Base-by-base conservation (phyloP, 2,113 vertebrate species). In the Felis catus region DNA sequence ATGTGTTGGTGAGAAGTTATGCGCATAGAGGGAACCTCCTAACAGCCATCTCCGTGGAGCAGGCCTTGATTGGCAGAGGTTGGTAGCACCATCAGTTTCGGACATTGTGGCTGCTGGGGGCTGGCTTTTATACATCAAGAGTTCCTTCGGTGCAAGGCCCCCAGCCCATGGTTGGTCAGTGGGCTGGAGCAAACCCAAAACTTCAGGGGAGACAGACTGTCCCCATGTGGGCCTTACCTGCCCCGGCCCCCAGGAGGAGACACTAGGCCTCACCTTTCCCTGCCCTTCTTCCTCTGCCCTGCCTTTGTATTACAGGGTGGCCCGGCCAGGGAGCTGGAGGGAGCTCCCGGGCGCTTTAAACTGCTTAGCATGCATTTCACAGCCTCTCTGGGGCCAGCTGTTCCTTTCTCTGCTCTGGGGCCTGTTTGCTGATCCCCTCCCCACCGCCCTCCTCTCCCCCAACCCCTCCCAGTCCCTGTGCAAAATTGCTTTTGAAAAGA, bases 401-500 rank as follows among this genome's bases (percentile, higher is more conserved):
- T 99, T 99, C 98, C 98, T 98, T 98, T 99, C 98, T 99, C 98
- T 97, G 98, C 98, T 99, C 97, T 97, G 92, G 97, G 98, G 98
- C 98, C 99, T 99, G 99, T 99, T 99, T 99, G 99, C 99, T 98
- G 98, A 99, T 98, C 98, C 98, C 98, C 97, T 97, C 87, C 68
- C 95, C 87, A 91, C 89, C 31, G 53, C 97, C 97, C 98, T 98
- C 98, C 98, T 98, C 97, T 99, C 73, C 53, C 58, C 79, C 51
- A 86, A 53, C 87, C 96, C 96, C 87, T 98, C 98, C 98, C 96
- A 97, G 98, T 98, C 98, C 99, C 98, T 99, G 99, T 99, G 99
- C 98, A 99, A 99, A 99, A 99, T 99, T 99, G 99, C 99, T 99
- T 99, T 99, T 99, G 98, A 99, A 99, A 99, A 99, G 99, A 99